Evolutionary conservation across 2,888 invertebrate species (phyloP).

Genomic region (Mythimna loreyi): DNA sequence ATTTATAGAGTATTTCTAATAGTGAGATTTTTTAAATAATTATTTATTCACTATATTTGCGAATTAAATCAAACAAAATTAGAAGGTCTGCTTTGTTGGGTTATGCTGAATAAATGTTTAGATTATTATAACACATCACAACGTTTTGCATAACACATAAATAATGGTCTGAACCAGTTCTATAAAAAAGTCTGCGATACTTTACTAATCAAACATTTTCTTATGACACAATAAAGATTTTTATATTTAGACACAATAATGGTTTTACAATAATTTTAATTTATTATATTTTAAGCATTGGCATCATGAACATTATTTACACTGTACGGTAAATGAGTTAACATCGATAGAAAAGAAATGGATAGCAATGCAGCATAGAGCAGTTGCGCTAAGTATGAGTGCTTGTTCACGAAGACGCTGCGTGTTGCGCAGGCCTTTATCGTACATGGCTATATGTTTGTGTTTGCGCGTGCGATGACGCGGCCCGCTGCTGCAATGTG

Average conservation of each 20-base stretch:
- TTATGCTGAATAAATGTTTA: not conserved
- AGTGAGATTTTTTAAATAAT: not conserved
- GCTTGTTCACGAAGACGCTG: too few species aligned
- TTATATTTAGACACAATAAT: not conserved
- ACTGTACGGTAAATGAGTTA: too few species aligned
- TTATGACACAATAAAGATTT: not conserved
- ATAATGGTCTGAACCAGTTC: not conserved
- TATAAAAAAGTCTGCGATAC: not conserved
- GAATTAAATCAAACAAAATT: not conserved
- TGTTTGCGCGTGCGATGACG: too few species aligned
- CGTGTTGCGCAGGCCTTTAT: too few species aligned
- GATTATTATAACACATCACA: not conserved
- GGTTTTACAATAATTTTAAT: not conserved
- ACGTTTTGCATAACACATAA: not conserved
- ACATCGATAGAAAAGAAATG: too few species aligned
- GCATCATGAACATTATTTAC: too few species aligned
- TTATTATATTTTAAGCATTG: too few species aligned
- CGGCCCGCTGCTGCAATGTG: too few species aligned
- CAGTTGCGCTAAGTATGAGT: too few species aligned
- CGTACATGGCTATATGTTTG: too few species aligned
- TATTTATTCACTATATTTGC: conserved; percentile 1
- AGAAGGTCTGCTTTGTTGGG: not conserved
- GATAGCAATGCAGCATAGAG: too few species aligned
- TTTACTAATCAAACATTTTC: not conserved
- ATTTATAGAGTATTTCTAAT: not conserved